phyloP scores from a whole-genome alignment of 2,888 invertebrate genomes.

The Lasiommata megera region DNA sequence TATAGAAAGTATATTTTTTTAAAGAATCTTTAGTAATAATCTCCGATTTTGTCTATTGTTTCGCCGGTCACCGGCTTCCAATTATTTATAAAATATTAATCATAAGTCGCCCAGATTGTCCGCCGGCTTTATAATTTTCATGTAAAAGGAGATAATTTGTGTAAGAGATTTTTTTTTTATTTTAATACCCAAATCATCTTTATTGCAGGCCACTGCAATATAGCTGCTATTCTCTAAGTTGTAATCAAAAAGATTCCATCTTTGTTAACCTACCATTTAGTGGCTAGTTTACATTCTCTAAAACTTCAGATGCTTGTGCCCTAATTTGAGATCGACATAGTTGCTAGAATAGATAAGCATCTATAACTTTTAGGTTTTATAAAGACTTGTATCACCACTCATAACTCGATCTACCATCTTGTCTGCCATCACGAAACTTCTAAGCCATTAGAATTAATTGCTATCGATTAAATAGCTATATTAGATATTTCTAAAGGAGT shows the following conservation, averaged over 20 bases:
- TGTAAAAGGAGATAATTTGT: no score
- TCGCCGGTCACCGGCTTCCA: no score
- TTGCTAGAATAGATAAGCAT: background rate
- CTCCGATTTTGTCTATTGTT: no score
- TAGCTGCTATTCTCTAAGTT: background rate
- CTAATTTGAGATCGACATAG: background rate
- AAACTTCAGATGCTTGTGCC: background rate
- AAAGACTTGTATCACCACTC: background rate
- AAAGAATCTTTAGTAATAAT: no score
- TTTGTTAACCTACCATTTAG: background rate
- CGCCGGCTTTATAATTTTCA: no score
- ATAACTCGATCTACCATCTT: background rate
- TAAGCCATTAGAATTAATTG: background rate
- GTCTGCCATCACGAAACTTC: background rate
- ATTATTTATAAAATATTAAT: no score
- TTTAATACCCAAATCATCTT: no score
- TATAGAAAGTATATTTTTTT: no score
- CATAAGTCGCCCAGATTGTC: no score
- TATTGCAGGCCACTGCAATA: no score
- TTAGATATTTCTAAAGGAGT: background rate
- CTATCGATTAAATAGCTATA: background rate
- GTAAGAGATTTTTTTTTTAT: background rate
- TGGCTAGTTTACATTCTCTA: background rate
- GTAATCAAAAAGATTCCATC: background rate
- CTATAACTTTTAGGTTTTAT: background rate